These are phyloP conservation scores for Valencia hispanica DNA, from an alignment of 2,797 vertebrate species.

Conservation along the genomic window DNA sequence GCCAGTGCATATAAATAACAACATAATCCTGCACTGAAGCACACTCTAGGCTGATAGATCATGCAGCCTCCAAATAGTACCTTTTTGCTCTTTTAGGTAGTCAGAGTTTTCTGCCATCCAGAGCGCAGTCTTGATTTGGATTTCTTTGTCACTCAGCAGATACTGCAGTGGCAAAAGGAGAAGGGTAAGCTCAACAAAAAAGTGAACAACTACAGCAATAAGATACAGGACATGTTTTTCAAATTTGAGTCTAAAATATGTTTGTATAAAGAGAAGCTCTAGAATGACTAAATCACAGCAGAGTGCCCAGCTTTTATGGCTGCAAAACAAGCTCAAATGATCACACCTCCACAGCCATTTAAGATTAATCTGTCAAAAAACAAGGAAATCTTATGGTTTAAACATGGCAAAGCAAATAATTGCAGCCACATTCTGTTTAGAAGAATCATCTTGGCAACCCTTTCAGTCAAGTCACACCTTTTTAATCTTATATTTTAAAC, in stretches of 20 bases:
- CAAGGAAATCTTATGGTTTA: background rate
- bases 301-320: background rate
- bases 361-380: background rate
- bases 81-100: conserved; percentile 94
- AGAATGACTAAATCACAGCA: background rate
- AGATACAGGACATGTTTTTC: background rate
- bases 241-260: background rate
- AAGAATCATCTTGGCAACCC: background rate
- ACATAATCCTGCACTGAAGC: background rate
- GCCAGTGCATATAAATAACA: background rate
- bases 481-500: too few relatives aligned
- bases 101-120: conserved; percentile 96
- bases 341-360: background rate
- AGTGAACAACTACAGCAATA: background rate
- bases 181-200: too few relatives aligned
- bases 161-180: conserved; percentile 80
- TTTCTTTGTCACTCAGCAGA: conserved; percentile 90
- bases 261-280: background rate
- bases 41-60: background rate
- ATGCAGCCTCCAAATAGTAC: conserved; percentile 58
- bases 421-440: background rate
- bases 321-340: background rate
- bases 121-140: conserved; percentile 92
- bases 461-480: background rate
- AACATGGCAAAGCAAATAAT: background rate